Evolutionary conservation across 1,140 invertebrate genomes (phyloP), one percentile per base, ranked within the genome.

Genomic region (Drosophila pectinifera): DNA sequence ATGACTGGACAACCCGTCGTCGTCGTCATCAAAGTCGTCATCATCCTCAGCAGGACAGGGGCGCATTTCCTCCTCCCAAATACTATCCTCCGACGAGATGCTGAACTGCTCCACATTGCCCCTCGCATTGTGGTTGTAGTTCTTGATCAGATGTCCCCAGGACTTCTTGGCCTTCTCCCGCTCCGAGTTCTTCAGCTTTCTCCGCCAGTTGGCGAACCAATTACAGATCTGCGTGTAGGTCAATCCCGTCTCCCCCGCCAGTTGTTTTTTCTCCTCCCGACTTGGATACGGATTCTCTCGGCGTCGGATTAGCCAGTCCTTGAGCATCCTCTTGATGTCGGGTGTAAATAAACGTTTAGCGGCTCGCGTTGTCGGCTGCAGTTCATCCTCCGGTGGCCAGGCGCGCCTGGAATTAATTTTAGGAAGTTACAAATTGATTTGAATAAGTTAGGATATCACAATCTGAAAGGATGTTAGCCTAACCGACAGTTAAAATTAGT

Each of bases 161-260:
- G 95, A 95, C 75, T 94, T 94, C 73, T 94, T 94, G 51, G 94
- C 94, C 26, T 93, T 93, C 76, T 95, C 94, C 38, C 93, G 93
- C 57, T 95, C 94, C 3, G 95, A 95, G 75, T 95, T 95, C 91
- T 96, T 96, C 34, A 96, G 85, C 90, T 96, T 96, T 76, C 95
- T 91, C 38, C 95, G 93, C 95, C 95, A 96, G 73, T 96, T 96
- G 18, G 95, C 95, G 88, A 96, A 96, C 95, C 95, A 96, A 86
- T 96, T 96, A 78, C 95, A 96, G 42, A 96, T 95, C 94, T 96
- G 95, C 78, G 95, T 95, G 73, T 95, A 95, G 11, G 95, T 95
- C 22, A 96, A 92, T 28, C 95, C 95, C 8, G 95, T 96, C 92
- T 95, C 94, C 6, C 94, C 88, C 0, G 95, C 95, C 45, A 96